phyloP scores from a whole-genome alignment of 1,140 invertebrate species.

The Lineus longissimus region DNA sequence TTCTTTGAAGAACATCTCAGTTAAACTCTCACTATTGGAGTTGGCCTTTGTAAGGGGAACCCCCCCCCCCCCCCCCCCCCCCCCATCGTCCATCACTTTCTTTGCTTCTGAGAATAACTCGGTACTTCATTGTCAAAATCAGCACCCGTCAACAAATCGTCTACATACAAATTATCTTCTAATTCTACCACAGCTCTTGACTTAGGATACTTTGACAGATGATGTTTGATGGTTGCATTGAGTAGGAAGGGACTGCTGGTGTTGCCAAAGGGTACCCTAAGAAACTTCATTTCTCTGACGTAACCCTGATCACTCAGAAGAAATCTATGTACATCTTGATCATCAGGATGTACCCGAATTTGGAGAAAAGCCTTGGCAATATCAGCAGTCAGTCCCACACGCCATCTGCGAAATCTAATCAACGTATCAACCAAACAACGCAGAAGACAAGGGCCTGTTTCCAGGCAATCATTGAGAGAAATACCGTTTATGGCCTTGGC shows the following conservation, averaged over 20 bases:
- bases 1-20: constrained; percentile 3
- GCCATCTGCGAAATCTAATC: constrained; percentile 7
- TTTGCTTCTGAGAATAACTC: constrained; percentile 19
- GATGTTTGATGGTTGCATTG: constrained; percentile 13
- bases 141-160: constrained; percentile 51
- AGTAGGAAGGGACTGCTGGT: constrained; percentile 13
- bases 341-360: constrained; percentile 11
- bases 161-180: constrained; percentile 51
- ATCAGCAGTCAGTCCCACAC: constrained; percentile 13
- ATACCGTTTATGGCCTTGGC: constrained; percentile 25
- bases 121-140: constrained; percentile 39
- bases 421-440: constrained; percentile 11
- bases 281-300: neutral
- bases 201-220: constrained; percentile 34
- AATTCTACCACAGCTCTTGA: constrained; percentile 31
- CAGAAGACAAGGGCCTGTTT: constrained; percentile 17
- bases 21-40: neutral
- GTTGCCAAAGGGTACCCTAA: constrained; percentile 13
- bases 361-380: constrained; percentile 18
- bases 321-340: constrained; percentile 11
- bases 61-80: no score
- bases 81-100: neutral
- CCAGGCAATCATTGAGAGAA: constrained; percentile 46
- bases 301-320: constrained; percentile 2
- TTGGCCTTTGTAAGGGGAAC: neutral